These are phyloP conservation scores for Prosapia bicincta DNA, from an alignment of 2,888 invertebrate genomes.

Conservation along the genomic window DNA sequence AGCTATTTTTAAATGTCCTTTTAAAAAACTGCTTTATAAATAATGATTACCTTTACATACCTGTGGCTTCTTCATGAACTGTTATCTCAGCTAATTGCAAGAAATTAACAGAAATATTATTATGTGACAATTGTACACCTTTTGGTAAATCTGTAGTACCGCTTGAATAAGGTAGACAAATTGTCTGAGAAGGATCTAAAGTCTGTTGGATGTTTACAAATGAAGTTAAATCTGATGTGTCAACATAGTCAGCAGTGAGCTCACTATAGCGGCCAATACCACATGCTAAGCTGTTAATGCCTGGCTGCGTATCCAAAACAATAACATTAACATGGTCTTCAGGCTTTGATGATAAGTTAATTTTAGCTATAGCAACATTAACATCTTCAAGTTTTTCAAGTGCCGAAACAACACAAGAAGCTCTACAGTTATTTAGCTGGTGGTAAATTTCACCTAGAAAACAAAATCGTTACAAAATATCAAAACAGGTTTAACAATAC, in stretches of 20 bases:
- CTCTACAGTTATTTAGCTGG: constrained; percentile 59
- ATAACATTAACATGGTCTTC: constrained; percentile 10
- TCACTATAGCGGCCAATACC: constrained; percentile 42
- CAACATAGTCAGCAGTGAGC: constrained; percentile 49
- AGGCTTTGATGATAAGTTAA: constrained; percentile 27
- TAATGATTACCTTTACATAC: too few species aligned
- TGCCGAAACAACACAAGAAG: too few species aligned
- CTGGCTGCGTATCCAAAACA: constrained; percentile 1
- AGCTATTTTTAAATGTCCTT: too few species aligned
- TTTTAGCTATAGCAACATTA: constrained; percentile 10
- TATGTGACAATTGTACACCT: constrained; percentile 65
- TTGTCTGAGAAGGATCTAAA: constrained; percentile 45
- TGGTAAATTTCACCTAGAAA: constrained; percentile 66
- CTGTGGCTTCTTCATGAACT: neutral
- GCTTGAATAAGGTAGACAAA: constrained; percentile 76
- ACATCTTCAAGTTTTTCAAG: constrained; percentile 10
- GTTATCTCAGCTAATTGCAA: constrained; percentile 21
- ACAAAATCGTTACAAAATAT: too few species aligned
- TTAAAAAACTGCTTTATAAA: too few species aligned
- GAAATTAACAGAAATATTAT: constrained; percentile 37
- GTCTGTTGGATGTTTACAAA: constrained; percentile 41
- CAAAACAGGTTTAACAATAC: too few species aligned
- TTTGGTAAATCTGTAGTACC: constrained; percentile 83
- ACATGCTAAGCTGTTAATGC: neutral
- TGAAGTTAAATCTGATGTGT: constrained; percentile 44